Evolutionary conservation across 2,888 invertebrate genomes (phyloP).

Genomic region (Clivina fossor): DNA sequence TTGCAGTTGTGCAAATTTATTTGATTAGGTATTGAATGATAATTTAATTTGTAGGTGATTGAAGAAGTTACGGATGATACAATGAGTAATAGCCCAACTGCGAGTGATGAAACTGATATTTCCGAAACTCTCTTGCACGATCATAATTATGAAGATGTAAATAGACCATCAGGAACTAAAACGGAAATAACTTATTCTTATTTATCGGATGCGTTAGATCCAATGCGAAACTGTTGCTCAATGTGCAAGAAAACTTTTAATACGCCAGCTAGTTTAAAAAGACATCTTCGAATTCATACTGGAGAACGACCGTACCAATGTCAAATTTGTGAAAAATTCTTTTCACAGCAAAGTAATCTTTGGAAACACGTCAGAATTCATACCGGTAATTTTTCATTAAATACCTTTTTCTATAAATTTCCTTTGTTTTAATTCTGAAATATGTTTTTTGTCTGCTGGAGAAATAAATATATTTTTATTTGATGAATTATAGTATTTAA

Average conservation of each 20-base stretch:
- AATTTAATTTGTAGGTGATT: too few relatives aligned
- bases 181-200: slow-evolving; percentile 7
- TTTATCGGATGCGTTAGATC: slow-evolving; percentile 10
- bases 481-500: too few relatives aligned
- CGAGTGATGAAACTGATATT: slow-evolving; percentile 18
- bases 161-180: slow-evolving; percentile 1
- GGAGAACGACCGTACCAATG: slow-evolving; percentile 40
- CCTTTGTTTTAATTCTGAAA: too few relatives aligned
- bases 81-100: slow-evolving; percentile 6
- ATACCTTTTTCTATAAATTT: too few relatives aligned
- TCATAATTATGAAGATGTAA: slow-evolving; percentile 25
- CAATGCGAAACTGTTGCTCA: slow-evolving; percentile 20
- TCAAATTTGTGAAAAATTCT: slow-evolving; percentile 39
- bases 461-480: too few relatives aligned
- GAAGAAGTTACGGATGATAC: slow-evolving; percentile 20
- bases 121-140: slow-evolving; percentile 25
- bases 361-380: slow-evolving; percentile 41
- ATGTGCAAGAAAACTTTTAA: slow-evolving; percentile 37
- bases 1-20: background rate
- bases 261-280: slow-evolving; percentile 36
- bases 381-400: slow-evolving; percentile 33
- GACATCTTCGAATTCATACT: slow-evolving; percentile 38
- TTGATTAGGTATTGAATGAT: too few relatives aligned
- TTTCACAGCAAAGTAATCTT: slow-evolving; percentile 41
- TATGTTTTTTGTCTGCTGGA: too few relatives aligned